These are phyloP conservation scores for Muscicapa comitata DNA, from an alignment of 2,797 vertebrate species.

Conservation along the genomic window DNA sequence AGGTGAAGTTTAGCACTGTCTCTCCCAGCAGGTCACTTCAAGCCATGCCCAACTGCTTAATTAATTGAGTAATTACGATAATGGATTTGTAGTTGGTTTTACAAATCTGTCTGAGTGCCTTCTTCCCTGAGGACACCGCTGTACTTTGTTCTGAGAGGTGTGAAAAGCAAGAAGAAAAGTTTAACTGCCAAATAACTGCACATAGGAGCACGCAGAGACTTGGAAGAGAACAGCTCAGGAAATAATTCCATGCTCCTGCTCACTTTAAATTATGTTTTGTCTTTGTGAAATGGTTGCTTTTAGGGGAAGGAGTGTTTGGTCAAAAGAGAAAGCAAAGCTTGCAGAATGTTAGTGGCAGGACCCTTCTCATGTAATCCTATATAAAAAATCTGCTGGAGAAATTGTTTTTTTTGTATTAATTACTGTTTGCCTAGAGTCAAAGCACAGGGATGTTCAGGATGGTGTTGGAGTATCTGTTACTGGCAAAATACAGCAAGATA, in stretches of 20 bases:
- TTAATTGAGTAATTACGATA: not conserved
- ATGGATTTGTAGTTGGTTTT: not conserved
- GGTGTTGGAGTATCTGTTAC: not conserved
- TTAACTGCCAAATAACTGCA: not conserved
- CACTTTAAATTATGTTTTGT: not conserved
- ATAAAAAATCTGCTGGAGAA: not conserved
- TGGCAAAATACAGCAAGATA: not conserved
- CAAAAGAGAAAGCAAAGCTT: not conserved
- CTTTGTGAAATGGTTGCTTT: not conserved
- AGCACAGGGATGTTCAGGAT: not conserved
- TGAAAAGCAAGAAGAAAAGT: not conserved
- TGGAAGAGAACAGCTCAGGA: not conserved
- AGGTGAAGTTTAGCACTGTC: not conserved
- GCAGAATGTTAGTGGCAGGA: not conserved
- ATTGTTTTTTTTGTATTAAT: not conserved
- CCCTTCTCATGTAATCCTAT: rapidly evolving
- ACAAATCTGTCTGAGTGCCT: not conserved
- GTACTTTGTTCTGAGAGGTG: not conserved
- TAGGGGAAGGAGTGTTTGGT: not conserved
- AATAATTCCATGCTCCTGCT: not conserved
- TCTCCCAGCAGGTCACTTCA: not conserved
- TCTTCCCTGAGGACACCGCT: not conserved
- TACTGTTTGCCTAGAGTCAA: not conserved
- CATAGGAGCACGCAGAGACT: not conserved
- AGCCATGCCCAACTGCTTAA: not conserved